Percentiles rank a stretch among this genome's conserved stretches.
Conservation (phyloP, 1,140 invertebrate species). For the Hypothenemus hampei region DNA sequence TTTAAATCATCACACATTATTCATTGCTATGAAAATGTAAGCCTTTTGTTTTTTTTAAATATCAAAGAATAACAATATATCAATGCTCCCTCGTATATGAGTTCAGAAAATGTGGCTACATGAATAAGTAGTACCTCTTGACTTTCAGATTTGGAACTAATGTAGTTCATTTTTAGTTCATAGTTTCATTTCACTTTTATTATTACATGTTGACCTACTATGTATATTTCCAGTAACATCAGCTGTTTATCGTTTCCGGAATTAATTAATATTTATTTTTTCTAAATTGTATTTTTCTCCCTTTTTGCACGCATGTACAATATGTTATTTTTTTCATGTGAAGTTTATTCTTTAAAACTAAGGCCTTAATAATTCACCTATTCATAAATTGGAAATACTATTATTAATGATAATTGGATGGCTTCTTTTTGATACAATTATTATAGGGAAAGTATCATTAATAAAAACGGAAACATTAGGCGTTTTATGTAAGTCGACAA, state of each 20-base stretch:
- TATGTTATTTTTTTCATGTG: neutral
- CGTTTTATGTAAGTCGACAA: too few relatives aligned
- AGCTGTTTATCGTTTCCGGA: too few relatives aligned
- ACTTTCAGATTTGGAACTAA: constrained; percentile 3
- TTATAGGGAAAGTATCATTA: too few relatives aligned
- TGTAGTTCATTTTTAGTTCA: constrained; percentile 2
- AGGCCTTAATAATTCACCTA: neutral
- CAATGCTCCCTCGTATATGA: neutral
- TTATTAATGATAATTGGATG: too few relatives aligned
- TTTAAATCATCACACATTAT: neutral
- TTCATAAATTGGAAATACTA: too few relatives aligned
- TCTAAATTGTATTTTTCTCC: too few relatives aligned
- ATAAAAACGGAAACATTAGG: too few relatives aligned
- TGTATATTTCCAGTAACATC: neutral
- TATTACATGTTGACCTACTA: constrained; percentile 4
- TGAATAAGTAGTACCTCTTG: too few relatives aligned
- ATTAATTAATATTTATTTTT: too few relatives aligned
- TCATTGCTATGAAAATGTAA: neutral
- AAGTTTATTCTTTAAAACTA: neutral
- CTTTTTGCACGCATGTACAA: neutral
- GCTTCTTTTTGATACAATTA: too few relatives aligned
- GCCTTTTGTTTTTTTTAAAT: neutral
- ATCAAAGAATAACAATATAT: neutral
- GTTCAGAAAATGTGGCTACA: neutral
- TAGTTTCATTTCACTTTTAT: constrained; percentile 9